Evolutionary conservation across 2,113 vertebrate genomes (phyloP), one percentile per base, ranked within the genome.

Genomic region (Triplophysa rosa): DNA sequence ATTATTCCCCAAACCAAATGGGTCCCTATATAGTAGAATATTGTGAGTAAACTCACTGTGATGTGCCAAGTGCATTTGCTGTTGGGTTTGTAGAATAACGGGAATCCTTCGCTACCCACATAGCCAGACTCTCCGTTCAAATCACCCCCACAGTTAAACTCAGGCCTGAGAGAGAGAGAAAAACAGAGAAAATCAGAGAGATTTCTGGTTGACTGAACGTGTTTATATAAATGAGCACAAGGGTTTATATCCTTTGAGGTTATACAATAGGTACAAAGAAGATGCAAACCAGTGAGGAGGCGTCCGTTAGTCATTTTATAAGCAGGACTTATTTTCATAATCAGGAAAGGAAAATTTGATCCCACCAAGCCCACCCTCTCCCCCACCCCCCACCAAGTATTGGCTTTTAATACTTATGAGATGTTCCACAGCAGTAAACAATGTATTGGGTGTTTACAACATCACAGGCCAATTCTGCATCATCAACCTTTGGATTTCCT

Each of bases 51-150:
- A 90, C 93, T 91, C 90, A 97, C 96, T 10, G 94, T 96, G 79
- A 97, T 94, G 61, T 90, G 94, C 96, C 96, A 97, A 76, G 89
- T 89, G 86, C 96, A 97, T 83, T 91, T 95, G 84, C 93, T 94
- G 87, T 92, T 91, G 10, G 93, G 88, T 77, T 94, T 95, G 86
- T 97, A 97, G 84, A 87, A 90, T 67, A 85, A 92, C 9, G 95
- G 95, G 87, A 97, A 97, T 0, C 91, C 93, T 69, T 96, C 95
- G 61, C 96, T 97, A 82, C 91, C 96, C 37, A 97, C 87, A 70
- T 95, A 95, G 70, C 96, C 96, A 0, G 93, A 93, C 14, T 95
- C 94, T 17, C 90, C 88, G 0, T 89, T 89, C 66, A 95, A 71
- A n/a, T 93, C 91, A 23, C 95, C 96, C 68, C 95, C 95, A 2